Evolutionary conservation across 2,113 vertebrate genomes (phyloP).

Genomic region (Ovibos moschatus): DNA sequence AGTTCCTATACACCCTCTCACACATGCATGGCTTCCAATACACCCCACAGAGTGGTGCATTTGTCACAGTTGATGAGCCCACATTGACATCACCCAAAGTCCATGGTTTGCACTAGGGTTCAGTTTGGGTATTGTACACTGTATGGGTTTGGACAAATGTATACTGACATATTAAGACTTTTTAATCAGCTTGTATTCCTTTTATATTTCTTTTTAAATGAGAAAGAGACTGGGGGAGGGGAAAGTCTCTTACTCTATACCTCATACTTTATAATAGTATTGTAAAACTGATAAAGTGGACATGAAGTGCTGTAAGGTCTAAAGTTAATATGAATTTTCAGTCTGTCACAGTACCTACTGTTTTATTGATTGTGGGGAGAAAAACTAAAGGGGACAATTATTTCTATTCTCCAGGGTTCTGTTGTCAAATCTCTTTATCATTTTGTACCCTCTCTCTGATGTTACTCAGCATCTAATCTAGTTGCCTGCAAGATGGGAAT

Average conservation of each 20-base stretch:
- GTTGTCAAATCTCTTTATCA: background rate
- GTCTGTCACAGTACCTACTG: background rate
- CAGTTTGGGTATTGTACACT: background rate
- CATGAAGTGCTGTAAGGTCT: background rate
- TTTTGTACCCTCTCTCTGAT: background rate
- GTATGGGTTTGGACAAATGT: background rate
- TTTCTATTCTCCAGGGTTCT: background rate
- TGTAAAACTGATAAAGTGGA: background rate
- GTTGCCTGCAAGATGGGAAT: background rate
- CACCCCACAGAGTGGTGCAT: background rate
- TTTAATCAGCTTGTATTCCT: background rate
- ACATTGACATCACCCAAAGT: background rate
- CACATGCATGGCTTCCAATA: background rate
- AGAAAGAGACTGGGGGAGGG: background rate
- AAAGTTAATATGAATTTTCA: constrained; percentile 2
- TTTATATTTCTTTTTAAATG: constrained; percentile 22
- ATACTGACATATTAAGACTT: background rate
- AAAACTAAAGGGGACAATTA: background rate
- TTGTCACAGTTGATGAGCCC: background rate
- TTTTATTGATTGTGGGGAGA: background rate
- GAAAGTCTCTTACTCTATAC: background rate
- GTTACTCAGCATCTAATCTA: background rate
- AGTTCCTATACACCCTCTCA: background rate
- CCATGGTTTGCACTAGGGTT: background rate
- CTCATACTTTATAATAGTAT: background rate